Conservation (phyloP, 53 echinoderm and acorn worm species). For the Holothuria leucospilota region DNA sequence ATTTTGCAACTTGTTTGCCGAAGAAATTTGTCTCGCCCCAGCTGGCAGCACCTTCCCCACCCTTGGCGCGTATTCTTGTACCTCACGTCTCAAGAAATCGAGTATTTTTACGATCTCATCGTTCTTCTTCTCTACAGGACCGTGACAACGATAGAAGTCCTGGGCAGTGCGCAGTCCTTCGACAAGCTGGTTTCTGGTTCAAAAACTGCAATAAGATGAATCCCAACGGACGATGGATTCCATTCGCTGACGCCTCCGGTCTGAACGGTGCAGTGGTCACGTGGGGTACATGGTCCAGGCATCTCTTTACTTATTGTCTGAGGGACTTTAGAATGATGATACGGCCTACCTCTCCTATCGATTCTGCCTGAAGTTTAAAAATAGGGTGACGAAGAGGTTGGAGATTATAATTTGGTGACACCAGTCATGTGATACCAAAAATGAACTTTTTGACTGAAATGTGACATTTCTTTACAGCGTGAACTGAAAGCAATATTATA, state of each 20-base stretch:
- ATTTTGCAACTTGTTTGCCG: too few relatives aligned
- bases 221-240: conserved; percentile 85
- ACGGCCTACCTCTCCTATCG: conserved; percentile 42
- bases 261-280: conserved; percentile 87
- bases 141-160: conserved; percentile 72
- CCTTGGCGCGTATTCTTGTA: too few relatives aligned
- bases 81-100: too few relatives aligned
- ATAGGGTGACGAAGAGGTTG: too few relatives aligned
- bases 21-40: too few relatives aligned
- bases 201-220: conserved; percentile 85
- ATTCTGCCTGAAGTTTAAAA: conserved; percentile 10
- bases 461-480: too few relatives aligned
- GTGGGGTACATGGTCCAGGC: conserved; percentile 89
- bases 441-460: too few relatives aligned
- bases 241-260: conserved; percentile 59
- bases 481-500: too few relatives aligned
- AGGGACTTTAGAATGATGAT: conserved; percentile 93
- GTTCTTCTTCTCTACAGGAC: conserved; percentile 60
- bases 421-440: too few relatives aligned
- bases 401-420: too few relatives aligned
- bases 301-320: conserved; percentile 76
- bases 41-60: too few relatives aligned
- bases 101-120: too few relatives aligned
- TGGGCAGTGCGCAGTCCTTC: conserved; percentile 78
- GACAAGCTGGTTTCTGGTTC: conserved; percentile 96